Percentiles rank a stretch among this genome's conserved stretches.
These are phyloP conservation scores for Clarias platycephalus DNA, from an alignment of 2,797 vertebrate genomes.

Conservation along the genomic window DNA sequence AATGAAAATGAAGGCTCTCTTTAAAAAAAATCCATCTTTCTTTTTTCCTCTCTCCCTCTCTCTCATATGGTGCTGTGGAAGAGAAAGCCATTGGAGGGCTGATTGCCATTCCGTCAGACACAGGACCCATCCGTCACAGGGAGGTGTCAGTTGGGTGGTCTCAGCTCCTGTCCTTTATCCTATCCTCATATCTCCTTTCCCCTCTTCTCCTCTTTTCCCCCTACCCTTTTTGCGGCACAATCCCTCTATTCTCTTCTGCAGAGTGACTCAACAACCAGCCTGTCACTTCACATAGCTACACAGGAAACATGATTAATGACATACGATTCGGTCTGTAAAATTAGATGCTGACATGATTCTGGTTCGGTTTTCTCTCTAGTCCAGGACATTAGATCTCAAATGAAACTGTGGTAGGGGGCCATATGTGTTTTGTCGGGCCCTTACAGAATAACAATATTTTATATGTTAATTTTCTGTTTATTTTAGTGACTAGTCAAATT, in stretches of 20 bases:
- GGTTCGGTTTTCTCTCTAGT: background rate
- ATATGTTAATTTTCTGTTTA: no score
- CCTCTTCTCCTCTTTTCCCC: background rate
- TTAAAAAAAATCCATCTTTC: constrained; percentile 21
- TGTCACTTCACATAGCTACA: constrained; percentile 30
- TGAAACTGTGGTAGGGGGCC: background rate
- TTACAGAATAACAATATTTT: no score
- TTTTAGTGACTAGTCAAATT: no score
- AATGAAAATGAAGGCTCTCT: constrained; percentile 41
- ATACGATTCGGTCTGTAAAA: background rate
- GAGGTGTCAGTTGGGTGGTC: constrained; percentile 35
- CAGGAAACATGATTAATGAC: constrained; percentile 17
- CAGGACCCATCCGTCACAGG: constrained; percentile 39
- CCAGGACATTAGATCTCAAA: background rate
- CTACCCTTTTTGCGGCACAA: background rate
- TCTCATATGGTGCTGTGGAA: constrained; percentile 21
- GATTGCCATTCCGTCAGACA: constrained; percentile 45
- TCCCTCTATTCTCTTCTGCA: constrained; percentile 13
- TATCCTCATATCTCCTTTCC: background rate
- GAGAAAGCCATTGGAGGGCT: constrained; percentile 27
- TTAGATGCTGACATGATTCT: background rate
- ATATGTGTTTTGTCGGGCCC: no score
- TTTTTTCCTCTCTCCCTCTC: background rate
- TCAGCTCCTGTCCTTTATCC: background rate
- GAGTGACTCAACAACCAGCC: constrained; percentile 25